phyloP scores from a whole-genome alignment of 2,113 vertebrate genomes.

The Hipposideros armiger region DNA sequence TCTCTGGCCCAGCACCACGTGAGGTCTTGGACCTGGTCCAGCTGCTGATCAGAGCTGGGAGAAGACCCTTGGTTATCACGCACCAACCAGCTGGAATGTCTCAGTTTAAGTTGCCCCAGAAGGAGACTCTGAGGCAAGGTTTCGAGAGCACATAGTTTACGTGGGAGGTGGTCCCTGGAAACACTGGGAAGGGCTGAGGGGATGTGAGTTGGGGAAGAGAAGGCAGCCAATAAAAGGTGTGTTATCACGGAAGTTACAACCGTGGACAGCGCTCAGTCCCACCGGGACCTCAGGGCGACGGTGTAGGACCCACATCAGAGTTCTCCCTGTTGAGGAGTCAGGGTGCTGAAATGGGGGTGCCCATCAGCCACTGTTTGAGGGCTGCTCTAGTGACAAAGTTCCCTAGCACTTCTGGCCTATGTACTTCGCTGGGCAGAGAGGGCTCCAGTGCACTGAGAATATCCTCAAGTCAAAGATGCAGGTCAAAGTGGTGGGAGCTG shows the following conservation, averaged over 20 bases:
- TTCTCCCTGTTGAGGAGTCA: neutral
- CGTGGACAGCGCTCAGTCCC: neutral
- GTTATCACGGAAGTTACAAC: neutral
- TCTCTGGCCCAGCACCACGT: neutral
- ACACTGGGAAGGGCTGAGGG: fast-evolving
- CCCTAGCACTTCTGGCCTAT: neutral
- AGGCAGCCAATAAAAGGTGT: neutral
- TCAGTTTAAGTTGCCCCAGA: neutral
- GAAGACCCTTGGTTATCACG: neutral
- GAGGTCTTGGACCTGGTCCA: neutral
- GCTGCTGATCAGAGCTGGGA: neutral
- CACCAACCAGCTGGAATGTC: too few species aligned
- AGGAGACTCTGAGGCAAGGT: neutral
- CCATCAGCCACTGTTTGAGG: neutral
- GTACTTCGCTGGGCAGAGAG: neutral
- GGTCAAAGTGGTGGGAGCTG: neutral
- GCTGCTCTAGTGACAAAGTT: neutral
- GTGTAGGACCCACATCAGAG: neutral
- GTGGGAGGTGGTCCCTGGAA: neutral
- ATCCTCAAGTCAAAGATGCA: neutral
- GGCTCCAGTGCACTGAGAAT: neutral
- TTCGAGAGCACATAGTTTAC: neutral
- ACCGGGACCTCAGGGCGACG: neutral
- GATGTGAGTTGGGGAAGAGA: neutral
- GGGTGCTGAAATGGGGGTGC: fast-evolving